phyloP scores from a whole-genome alignment of 2,797 vertebrate species.

The Acipenser ruthenus region DNA sequence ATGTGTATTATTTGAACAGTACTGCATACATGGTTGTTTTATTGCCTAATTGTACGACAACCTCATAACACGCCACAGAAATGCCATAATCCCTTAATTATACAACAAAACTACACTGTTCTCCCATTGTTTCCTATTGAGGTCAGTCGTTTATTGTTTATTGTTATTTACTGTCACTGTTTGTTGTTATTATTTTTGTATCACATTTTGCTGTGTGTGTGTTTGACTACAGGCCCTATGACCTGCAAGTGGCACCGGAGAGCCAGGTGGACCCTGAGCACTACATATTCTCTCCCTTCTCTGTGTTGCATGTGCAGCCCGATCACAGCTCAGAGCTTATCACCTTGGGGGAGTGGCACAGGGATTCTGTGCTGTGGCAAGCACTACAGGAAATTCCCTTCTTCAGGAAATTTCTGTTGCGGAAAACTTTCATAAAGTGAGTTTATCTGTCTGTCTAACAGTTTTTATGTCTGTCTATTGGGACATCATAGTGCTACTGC shows the following conservation, averaged over 20 bases:
- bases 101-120: background rate
- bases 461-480: no score
- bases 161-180: no score
- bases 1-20: no score
- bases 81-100: no score
- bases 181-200: no score
- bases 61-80: no score
- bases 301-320: slow-evolving; percentile 60
- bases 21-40: no score
- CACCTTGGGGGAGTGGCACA: slow-evolving; percentile 62
- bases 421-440: slow-evolving; percentile 58
- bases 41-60: no score
- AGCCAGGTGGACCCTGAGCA: slow-evolving; percentile 56
- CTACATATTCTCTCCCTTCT: slow-evolving; percentile 62
- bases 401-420: slow-evolving; percentile 58
- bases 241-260: slow-evolving; percentile 52
- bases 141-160: background rate
- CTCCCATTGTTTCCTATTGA: background rate
- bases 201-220: background rate
- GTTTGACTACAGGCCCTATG: slow-evolving; percentile 59
- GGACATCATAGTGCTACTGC: no score
- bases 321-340: slow-evolving; percentile 44
- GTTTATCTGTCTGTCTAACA: background rate
- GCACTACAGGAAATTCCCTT: slow-evolving; percentile 56
- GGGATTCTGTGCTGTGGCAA: slow-evolving; percentile 59